Conservation (phyloP, 1,140 invertebrate species). For the Cydia strobilella region DNA sequence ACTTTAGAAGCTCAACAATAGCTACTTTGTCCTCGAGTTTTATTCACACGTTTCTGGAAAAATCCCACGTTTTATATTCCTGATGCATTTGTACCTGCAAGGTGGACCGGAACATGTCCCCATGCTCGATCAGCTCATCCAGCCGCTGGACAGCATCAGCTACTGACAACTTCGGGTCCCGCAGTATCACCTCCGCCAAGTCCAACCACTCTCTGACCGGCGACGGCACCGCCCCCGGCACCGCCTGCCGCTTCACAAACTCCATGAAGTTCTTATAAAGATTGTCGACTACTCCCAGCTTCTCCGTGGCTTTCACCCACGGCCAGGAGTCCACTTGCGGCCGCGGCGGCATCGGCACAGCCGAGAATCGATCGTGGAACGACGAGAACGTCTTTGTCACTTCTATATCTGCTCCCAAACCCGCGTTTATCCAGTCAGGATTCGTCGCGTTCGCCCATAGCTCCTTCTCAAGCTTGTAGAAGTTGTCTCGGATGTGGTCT, state of each 20-base stretch:
- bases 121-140: slow-evolving; percentile 79
- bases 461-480: slow-evolving; percentile 78
- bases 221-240: slow-evolving; percentile 68
- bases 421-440: slow-evolving; percentile 67
- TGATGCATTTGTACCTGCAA: slow-evolving; percentile 80
- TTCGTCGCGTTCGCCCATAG: slow-evolving; percentile 77
- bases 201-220: slow-evolving; percentile 81
- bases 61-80: background rate
- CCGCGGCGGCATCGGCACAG: slow-evolving; percentile 63
- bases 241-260: slow-evolving; percentile 79
- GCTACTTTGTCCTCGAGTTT: too few relatives aligned
- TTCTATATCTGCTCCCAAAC: slow-evolving; percentile 74
- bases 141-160: slow-evolving; percentile 76
- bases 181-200: slow-evolving; percentile 82
- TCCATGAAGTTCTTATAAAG: slow-evolving; percentile 82
- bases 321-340: slow-evolving; percentile 79
- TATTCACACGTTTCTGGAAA: too few relatives aligned
- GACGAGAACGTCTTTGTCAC: slow-evolving; percentile 81
- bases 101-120: slow-evolving; percentile 83
- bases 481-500: slow-evolving; percentile 80
- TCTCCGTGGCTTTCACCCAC: slow-evolving; percentile 79
- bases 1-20: too few relatives aligned
- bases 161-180: slow-evolving; percentile 80
- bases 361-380: slow-evolving; percentile 78
- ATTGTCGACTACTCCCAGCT: slow-evolving; percentile 80